These are phyloP conservation scores for Octodonta nipae DNA, from an alignment of 2,888 invertebrate genomes.

Conservation along the genomic window DNA sequence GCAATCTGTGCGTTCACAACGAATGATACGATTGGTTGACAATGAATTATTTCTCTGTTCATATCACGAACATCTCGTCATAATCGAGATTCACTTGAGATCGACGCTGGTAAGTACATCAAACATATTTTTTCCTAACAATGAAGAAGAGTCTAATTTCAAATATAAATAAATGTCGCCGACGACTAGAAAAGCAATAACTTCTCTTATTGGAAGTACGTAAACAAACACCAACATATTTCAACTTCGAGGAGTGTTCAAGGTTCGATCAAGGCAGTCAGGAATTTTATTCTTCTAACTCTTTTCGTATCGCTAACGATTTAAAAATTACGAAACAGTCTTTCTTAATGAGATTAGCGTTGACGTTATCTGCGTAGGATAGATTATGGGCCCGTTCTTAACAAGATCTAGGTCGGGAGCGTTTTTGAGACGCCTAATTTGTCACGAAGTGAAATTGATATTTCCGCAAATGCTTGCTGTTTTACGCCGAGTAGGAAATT, in stretches of 20 bases:
- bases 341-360: slow-evolving; percentile 9
- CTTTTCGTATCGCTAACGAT: slow-evolving; percentile 12
- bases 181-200: slow-evolving; percentile 7
- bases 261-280: slow-evolving; percentile 11
- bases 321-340: slow-evolving; percentile 10
- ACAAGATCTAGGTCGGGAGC: slow-evolving; percentile 7
- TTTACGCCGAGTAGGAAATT: too few species aligned
- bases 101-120: too few species aligned
- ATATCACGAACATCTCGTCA: too few species aligned
- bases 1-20: too few species aligned
- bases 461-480: too few species aligned
- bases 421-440: too few species aligned
- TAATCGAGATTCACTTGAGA: too few species aligned
- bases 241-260: slow-evolving; percentile 11
- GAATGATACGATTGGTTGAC: too few species aligned
- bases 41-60: too few species aligned
- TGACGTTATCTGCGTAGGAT: slow-evolving; percentile 8
- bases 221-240: slow-evolving; percentile 12
- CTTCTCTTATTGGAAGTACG: slow-evolving; percentile 10
- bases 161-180: slow-evolving; percentile 12
- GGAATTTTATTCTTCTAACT: slow-evolving; percentile 8
- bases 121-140: slow-evolving; percentile 1
- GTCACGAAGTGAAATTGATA: too few species aligned
- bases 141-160: not conserved
- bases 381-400: slow-evolving; percentile 3